phyloP scores from a whole-genome alignment of 2,888 invertebrate species.

The Auanema sp. region DNA sequence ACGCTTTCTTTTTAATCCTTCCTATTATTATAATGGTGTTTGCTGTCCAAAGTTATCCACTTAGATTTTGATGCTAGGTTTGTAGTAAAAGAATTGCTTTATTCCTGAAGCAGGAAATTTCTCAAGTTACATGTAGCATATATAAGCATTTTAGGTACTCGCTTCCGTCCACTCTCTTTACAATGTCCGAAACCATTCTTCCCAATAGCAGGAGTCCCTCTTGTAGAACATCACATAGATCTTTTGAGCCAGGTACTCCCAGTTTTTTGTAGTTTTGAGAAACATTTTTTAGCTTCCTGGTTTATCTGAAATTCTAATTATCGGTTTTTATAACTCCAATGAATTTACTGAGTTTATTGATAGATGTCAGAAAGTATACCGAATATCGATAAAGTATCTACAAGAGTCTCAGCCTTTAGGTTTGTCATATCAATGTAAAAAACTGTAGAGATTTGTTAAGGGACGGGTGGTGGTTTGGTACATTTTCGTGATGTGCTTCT shows the following conservation, averaged over 20 bases:
- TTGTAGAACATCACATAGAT: constrained; percentile 95
- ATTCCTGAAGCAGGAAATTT: constrained; percentile 2
- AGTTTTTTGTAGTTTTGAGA: neutral
- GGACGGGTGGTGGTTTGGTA: constrained; percentile 94
- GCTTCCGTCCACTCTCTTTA: constrained; percentile 91
- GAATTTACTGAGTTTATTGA: constrained; percentile 86
- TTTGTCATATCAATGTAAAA: constrained; percentile 11
- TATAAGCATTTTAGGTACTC: constrained; percentile 76
- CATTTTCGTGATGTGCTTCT: constrained; percentile 85
- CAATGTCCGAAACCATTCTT: constrained; percentile 97
- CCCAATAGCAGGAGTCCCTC: constrained; percentile 90
- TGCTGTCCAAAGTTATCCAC: constrained; percentile 44
- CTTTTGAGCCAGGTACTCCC: constrained; percentile 72
- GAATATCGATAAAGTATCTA: constrained; percentile 72
- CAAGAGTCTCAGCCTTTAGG: constrained; percentile 87
- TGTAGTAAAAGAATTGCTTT: constrained; percentile 7
- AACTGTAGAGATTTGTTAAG: constrained; percentile 15
- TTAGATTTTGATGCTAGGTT: constrained; percentile 25
- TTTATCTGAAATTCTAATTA: constrained; percentile 86
- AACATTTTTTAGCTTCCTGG: constrained; percentile 71
- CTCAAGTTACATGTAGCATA: neutral
- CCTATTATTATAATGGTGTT: constrained; percentile 55
- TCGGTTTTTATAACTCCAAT: constrained; percentile 85
- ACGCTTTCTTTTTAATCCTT: constrained; percentile 58
- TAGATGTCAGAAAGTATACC: constrained; percentile 68